These are phyloP conservation scores for Paraescarpia echinospica DNA, from an alignment of 1,140 invertebrate genomes.

Conservation along the genomic window DNA sequence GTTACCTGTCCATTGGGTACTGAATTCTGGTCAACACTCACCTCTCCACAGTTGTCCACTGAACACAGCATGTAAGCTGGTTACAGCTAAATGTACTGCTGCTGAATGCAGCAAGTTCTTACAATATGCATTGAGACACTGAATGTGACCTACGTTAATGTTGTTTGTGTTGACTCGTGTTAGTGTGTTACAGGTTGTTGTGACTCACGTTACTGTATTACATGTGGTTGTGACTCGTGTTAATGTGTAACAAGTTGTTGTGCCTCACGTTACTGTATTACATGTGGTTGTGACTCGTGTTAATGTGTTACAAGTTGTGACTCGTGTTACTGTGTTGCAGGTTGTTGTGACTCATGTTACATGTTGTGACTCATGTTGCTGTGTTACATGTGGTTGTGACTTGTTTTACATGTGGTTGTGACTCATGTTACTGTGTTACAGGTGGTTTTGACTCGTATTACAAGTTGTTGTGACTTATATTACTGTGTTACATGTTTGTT, in stretches of 20 bases:
- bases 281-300: no score
- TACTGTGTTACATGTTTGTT: background rate
- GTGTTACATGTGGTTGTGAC: no score
- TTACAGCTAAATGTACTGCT: background rate
- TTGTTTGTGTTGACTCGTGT: no score
- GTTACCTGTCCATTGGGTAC: no score
- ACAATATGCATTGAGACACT: background rate
- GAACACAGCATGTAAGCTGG: background rate
- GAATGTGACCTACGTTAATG: no score
- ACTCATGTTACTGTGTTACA: background rate
- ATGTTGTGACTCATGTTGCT: no score
- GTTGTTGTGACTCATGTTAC: no score
- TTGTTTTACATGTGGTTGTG: no score
- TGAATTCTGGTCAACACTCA: background rate
- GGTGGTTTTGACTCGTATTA: no score
- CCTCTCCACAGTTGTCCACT: background rate
- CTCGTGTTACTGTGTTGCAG: background rate
- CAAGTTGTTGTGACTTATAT: background rate
- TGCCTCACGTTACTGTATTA: background rate
- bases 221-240: no score
- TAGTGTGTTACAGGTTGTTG: background rate
- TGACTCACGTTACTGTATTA: background rate
- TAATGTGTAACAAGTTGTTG: background rate
- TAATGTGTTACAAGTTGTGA: background rate
- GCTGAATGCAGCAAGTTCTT: background rate